Base-by-base conservation (phyloP, 2,888 invertebrate genomes). In the Platynereis dumerilii region DNA sequence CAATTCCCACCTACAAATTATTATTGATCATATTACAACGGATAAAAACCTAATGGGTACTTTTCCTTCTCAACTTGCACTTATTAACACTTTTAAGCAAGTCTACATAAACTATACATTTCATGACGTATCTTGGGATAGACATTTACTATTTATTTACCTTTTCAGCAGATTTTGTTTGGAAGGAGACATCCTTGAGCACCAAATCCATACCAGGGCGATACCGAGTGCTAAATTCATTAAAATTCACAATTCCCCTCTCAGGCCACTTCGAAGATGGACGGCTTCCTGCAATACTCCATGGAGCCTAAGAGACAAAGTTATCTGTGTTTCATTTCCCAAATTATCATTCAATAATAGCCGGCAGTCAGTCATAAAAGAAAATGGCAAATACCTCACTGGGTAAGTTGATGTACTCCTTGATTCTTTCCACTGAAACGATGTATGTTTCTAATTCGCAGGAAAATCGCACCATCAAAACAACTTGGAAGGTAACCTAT, bases 381-480 rank as follows among this genome's bases (percentile, higher is more conserved):
- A n/a, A n/a, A n/a, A n/a, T n/a, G n/a, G n/a, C n/a, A n/a, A n/a
- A 45, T 39, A 61, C 61, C 61, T 61, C 61, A n/a, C 22, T 20
- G 20, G 28, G 64, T n/a, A 73, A 63, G n/a, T 72, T 73, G 0
- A 69, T 66, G 64, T 75, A 76, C 42, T 76, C 76, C 39, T 73
- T 69, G 22, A 75, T 65, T 26, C 75, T 56, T 58, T 75, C 76
- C 56, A 75, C 75, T 15, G 76, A 71, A 12, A 76, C 74, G n/a
- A 73, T 72, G 66, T 72, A 71, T 10, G 75, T 73, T 57, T 76
- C 76, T 10, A 76, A 62, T 48, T 74, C 72, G 58, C 72, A 71
- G 42, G 69, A 66, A 34, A 28, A 59, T 15, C 59, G 20, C 5
- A 59, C 59, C 17, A 45, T 45, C 28, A 59, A 26, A 27, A 59